Conservation (phyloP, 2,888 invertebrate genomes). For the Heliconius charithonia region DNA sequence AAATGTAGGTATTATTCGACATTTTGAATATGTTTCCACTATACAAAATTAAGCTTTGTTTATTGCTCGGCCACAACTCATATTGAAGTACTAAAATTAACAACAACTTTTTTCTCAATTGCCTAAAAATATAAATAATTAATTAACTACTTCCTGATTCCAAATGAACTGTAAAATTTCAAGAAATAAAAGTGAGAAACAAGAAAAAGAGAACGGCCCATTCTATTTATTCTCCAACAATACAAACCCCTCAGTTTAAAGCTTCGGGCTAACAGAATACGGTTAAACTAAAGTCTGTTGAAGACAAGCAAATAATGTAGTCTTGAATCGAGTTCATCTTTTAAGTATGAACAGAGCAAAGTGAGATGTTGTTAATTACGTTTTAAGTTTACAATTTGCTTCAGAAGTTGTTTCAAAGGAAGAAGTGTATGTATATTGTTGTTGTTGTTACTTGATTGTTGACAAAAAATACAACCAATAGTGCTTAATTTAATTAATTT, state of each 20-base stretch:
- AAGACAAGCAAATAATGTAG: conserved; percentile 22
- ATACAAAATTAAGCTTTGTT: too few species aligned
- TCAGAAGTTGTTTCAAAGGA: conserved; percentile 6
- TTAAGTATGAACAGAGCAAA: conserved; percentile 21
- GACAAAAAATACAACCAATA: not conserved
- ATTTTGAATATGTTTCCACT: not conserved
- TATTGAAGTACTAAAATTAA: not conserved
- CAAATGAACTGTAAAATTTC: not conserved
- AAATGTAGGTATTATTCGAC: not conserved
- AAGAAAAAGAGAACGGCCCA: conserved; percentile 8
- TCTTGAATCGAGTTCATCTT: conserved; percentile 20
- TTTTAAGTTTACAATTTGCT: not conserved
- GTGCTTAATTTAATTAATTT: too few species aligned
- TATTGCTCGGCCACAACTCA: not conserved
- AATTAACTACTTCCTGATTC: not conserved
- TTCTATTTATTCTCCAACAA: conserved; percentile 16
- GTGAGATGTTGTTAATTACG: conserved; percentile 3
- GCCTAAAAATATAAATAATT: not conserved
- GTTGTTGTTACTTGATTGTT: not conserved
- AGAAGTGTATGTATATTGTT: not conserved
- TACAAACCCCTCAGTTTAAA: conserved; percentile 1
- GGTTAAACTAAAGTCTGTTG: conserved; percentile 28
- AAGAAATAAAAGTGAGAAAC: not conserved
- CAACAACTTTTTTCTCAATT: not conserved
- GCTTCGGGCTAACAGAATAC: conserved; percentile 9